Conservation (phyloP, 2,888 invertebrate species). For the Vesta saturnalis region DNA sequence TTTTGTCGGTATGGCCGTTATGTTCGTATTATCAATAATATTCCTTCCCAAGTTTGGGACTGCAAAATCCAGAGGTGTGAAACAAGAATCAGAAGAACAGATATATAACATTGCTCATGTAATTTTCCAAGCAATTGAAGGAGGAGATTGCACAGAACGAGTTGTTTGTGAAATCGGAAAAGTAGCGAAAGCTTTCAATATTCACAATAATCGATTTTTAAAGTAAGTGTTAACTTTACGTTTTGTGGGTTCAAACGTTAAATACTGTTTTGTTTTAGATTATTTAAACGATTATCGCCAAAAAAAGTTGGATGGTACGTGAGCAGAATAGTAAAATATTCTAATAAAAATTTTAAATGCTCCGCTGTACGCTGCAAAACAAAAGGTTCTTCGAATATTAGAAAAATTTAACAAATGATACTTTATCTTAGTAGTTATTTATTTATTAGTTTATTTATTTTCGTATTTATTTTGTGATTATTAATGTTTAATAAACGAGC, state of each 20-base stretch:
- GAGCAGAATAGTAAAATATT: slow-evolving; percentile 55
- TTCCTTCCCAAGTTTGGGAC: slow-evolving; percentile 63
- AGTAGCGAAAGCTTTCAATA: slow-evolving; percentile 56
- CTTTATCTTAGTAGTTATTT: not conserved
- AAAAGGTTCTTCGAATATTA: slow-evolving; percentile 19
- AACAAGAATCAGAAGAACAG: slow-evolving; percentile 53
- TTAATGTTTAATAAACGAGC: not conserved
- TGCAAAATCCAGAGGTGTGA: slow-evolving; percentile 50
- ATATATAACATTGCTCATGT: slow-evolving; percentile 59
- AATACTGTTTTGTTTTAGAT: slow-evolving; percentile 48
- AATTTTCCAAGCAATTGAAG: slow-evolving; percentile 61
- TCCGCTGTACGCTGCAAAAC: slow-evolving; percentile 58
- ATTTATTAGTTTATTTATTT: not conserved
- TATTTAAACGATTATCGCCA: slow-evolving; percentile 56
- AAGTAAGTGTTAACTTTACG: slow-evolving; percentile 51
- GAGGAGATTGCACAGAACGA: slow-evolving; percentile 62
- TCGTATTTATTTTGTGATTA: not conserved
- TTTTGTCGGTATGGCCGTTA: slow-evolving; percentile 66
- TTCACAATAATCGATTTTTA: slow-evolving; percentile 58
- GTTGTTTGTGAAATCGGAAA: slow-evolving; percentile 63
- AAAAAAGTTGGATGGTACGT: slow-evolving; percentile 55
- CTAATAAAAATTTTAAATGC: slow-evolving; percentile 56
- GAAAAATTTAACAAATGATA: not conserved
- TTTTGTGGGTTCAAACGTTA: slow-evolving; percentile 15
- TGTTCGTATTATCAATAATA: slow-evolving; percentile 65